phyloP scores from a whole-genome alignment of 2,888 invertebrate genomes.

The Neoscelio sp. region DNA sequence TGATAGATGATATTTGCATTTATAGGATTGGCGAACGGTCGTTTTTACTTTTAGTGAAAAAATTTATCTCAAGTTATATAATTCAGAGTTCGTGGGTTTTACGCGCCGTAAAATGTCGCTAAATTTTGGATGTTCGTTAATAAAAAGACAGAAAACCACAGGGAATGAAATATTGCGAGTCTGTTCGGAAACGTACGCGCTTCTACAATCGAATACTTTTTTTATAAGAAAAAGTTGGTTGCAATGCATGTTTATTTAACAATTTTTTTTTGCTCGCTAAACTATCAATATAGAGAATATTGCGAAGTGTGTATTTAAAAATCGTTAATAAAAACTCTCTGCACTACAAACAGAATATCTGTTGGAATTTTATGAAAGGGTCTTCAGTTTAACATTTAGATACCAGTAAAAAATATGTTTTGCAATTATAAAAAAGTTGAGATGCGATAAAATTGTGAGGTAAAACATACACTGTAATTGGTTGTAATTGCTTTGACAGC shows the following conservation, averaged over 20 bases:
- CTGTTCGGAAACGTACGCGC: conserved; percentile 19
- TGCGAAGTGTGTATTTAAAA: conserved; percentile 11
- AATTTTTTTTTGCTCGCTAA: neutral
- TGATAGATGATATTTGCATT: too few species aligned
- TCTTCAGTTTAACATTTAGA: conserved; percentile 12
- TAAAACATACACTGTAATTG: too few species aligned
- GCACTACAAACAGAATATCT: conserved; percentile 20
- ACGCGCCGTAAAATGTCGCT: conserved; percentile 23
- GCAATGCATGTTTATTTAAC: conserved; percentile 8
- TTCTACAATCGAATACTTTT: conserved; percentile 22
- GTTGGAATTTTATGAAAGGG: conserved; percentile 19
- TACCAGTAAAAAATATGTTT: conserved; percentile 14
- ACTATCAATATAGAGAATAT: conserved; percentile 17
- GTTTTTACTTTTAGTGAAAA: too few species aligned
- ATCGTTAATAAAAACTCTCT: conserved; percentile 27
- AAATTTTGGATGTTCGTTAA: conserved; percentile 26
- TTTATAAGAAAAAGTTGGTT: conserved; percentile 20
- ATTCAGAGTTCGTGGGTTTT: conserved; percentile 7
- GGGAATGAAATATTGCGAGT: conserved; percentile 29
- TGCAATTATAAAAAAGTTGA: neutral
- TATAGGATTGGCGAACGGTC: too few species aligned
- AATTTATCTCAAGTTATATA: neutral
- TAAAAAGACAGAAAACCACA: conserved; percentile 25
- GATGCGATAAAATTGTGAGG: neutral
- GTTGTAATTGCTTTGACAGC: too few species aligned